Base-by-base conservation (phyloP, 2,888 invertebrate genomes). In the Torymus texanus region DNA sequence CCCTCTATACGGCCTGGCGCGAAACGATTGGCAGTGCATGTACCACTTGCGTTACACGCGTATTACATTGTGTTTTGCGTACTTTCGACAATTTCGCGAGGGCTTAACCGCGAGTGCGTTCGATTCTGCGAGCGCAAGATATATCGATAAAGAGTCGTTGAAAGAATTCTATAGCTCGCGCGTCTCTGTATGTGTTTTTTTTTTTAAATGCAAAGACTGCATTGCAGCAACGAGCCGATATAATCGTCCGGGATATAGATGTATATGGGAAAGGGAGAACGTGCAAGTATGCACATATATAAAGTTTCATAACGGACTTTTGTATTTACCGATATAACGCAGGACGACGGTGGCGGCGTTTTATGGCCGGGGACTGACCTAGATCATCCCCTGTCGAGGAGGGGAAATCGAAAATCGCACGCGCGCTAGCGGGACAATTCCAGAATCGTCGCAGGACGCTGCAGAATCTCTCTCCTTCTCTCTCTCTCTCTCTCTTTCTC, bases 371-470 rank as follows among this genome's bases (percentile, higher is more conserved):
- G n/a, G 2, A 41, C 21, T 63, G 73, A 75, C 79, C 75, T 24
- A 75, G 14, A 75, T 79, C 70, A 55, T 55, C 13, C 51, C 24
- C 41, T 41, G 41, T 8, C 41, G 41, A 41, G 41, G 76, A 24
- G 66, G 29, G 50, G 65, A 77, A 73, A 68, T 78, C 74, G 74
- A 78, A 70, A 79, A 75, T 75, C 75, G 41, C 8, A 41, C 41
- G 41, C 41, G 41, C 41, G 5, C 41, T 41, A 5, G 70, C 58
- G 75, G 70, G 75, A 79, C 79, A 75, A 79, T 79, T 63, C 61
- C 55, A 29, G 41, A 41, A 41, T 41, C 41, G 14, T 12, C 16
- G 74, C 12, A 55, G 11, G 41, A 8, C 41, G 41, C 10, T 41
- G 5, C 8, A 41, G 41, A 5, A 41, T 41, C 41, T 41, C 29